Evolutionary conservation across 2,113 vertebrate species (phyloP).

Genomic region (Arothron firmamentum): DNA sequence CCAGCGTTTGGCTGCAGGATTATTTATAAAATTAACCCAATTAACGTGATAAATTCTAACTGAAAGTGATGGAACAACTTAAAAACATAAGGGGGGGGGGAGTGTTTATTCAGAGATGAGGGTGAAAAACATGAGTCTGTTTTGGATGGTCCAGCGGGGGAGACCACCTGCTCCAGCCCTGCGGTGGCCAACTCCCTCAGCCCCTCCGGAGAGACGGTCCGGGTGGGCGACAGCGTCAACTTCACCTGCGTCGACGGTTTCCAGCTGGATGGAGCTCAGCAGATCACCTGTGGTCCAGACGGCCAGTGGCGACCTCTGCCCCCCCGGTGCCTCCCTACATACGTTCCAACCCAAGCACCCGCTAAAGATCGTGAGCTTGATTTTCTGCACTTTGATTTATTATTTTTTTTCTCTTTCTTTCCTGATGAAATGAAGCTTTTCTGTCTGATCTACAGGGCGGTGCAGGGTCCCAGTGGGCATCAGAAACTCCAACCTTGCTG

Average conservation of each 20-base stretch:
- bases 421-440: background rate
- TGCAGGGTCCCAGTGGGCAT: conserved; percentile 22
- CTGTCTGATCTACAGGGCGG: conserved; percentile 1
- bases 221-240: conserved; percentile 25
- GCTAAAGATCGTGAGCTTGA: background rate
- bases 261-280: conserved; percentile 37
- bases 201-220: background rate
- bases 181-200: conserved; percentile 41
- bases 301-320: conserved; percentile 53
- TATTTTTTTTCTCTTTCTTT: background rate
- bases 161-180: conserved; percentile 39
- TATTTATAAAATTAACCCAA: no score
- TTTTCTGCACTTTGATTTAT: background rate
- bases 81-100: no score
- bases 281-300: conserved; percentile 39
- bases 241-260: conserved; percentile 52
- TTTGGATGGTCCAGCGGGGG: conserved; percentile 24
- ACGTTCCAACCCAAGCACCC: background rate
- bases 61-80: no score
- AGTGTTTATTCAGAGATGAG: no score
- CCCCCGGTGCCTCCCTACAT: conserved; percentile 39
- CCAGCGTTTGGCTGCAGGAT: no score
- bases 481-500: conserved; percentile 8
- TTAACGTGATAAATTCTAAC: no score
- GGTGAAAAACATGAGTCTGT: background rate